Conservation (phyloP, 2,113 vertebrate species). For the Oxygymnocypris stewartii region DNA sequence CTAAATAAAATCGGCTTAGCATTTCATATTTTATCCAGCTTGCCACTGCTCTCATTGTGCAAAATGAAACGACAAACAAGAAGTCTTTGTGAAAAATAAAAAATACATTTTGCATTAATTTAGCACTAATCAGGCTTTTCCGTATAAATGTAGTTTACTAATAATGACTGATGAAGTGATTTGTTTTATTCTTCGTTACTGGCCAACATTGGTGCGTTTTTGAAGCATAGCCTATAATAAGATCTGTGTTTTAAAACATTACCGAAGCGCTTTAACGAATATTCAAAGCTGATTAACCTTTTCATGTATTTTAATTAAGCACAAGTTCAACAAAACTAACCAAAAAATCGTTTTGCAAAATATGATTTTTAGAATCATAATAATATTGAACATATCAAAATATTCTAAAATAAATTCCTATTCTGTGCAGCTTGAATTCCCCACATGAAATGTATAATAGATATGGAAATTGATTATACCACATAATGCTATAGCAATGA, state of each 20-base stretch:
- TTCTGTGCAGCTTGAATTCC: neutral
- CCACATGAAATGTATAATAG: neutral
- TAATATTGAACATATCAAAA: too few relatives aligned
- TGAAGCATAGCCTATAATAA: neutral
- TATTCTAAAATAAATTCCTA: neutral
- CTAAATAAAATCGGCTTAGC: neutral
- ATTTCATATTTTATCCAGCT: neutral
- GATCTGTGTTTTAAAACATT: neutral
- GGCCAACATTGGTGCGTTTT: neutral
- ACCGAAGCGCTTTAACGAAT: neutral
- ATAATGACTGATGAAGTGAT: neutral
- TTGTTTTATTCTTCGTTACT: neutral
- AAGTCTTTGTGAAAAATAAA: neutral
- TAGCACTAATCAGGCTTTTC: neutral
- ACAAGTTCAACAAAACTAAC: neutral
- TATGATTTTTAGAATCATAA: constrained; percentile 8
- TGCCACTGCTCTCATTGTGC: neutral
- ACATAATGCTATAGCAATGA: neutral
- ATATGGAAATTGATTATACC: neutral
- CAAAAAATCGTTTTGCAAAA: neutral
- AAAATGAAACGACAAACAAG: neutral
- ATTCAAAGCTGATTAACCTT: neutral
- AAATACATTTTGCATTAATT: neutral
- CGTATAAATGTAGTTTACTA: neutral
- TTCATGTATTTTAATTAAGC: neutral